Evolutionary conservation across 2,888 invertebrate species (phyloP), one percentile per base, ranked within the genome.

Genomic region (Orthonychiurus folsomi): DNA sequence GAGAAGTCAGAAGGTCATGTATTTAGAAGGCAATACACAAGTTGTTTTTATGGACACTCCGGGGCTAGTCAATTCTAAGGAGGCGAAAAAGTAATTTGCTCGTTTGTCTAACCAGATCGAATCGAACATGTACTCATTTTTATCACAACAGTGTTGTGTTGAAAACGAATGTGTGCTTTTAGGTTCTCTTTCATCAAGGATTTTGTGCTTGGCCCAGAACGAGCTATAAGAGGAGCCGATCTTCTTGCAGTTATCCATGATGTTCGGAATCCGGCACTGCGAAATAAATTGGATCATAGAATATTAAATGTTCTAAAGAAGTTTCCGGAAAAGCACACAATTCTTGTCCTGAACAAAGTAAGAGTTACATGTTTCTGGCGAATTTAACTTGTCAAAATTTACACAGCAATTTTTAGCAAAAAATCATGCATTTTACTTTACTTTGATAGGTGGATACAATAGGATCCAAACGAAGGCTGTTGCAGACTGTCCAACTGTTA

Each of bases 41-140:
- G 82, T 97, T 50, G 84, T 94, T 47, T 89, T 96, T 75, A 80
- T 93, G 27, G 97, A 97, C 75, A 95, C 95, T 2, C 97, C 97
- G 1, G 97, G 97, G 26, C 78, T 95, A 47, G 86, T 93, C 0
- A 83, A 85, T 24, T 78, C 80, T 52, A 79, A 79, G 48, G 89
- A 93, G 76, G 78, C 81, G 66, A 83, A 84, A 74, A 86, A 81
- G 88, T 87, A 78, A 77, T n/a, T 9, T 21, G n/a, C n/a, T 20
- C n/a, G 9, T 56, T 25, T 23, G 23, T 56, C 15, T 5, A 56
- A 24, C 3, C n/a, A 21, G 9, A 9, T 21, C n/a, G n/a, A 52
- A 20, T 9, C n/a, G n/a, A 52, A 21, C n/a, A 47, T 47, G 48
- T 12, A 47, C 15, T 47, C 12, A 12, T n/a, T n/a, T n/a, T n/a